A percentile compares a stretch with the other conserved stretches of the same genome.
These are phyloP conservation scores for Oncorhynchus masou DNA, from an alignment of 2,113 vertebrate genomes.

Conservation along the genomic window DNA sequence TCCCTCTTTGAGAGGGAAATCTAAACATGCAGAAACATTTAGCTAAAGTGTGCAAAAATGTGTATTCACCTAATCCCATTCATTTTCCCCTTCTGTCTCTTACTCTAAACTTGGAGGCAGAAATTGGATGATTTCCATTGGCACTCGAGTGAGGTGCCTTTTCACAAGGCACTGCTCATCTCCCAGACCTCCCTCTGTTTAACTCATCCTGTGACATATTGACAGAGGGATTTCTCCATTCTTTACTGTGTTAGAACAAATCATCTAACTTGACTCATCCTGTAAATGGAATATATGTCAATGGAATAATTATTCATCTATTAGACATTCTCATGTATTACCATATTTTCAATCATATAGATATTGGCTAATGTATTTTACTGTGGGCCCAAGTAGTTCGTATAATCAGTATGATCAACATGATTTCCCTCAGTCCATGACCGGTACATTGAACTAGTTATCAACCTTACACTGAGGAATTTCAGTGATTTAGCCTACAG, in stretches of 20 bases:
- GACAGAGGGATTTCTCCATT: constrained; percentile 34
- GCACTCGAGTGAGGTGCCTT: constrained; percentile 39
- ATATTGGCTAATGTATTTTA: too few species aligned
- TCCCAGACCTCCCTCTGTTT: constrained; percentile 41
- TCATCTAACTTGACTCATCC: constrained; percentile 12
- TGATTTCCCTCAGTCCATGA: constrained; percentile 10
- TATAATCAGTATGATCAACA: neutral
- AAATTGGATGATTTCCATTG: constrained; percentile 61
- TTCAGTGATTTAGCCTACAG: neutral
- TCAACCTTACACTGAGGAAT: neutral
- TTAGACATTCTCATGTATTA: neutral
- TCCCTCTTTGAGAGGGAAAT: constrained; percentile 15
- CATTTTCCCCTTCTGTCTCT: constrained; percentile 22
- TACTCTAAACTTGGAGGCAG: constrained; percentile 45
- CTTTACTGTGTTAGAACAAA: constrained; percentile 25
- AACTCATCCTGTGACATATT: constrained; percentile 24
- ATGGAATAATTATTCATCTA: neutral
- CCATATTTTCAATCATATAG: neutral
- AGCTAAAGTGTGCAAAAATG: constrained; percentile 48
- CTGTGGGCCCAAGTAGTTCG: neutral
- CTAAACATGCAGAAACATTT: constrained; percentile 23
- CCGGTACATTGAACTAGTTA: neutral
- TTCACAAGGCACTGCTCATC: constrained; percentile 49
- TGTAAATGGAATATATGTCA: neutral
- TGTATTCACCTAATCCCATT: constrained; percentile 53